Evolutionary conservation across 2,113 vertebrate genomes (phyloP).

Genomic region (Taurulus bubalis): DNA sequence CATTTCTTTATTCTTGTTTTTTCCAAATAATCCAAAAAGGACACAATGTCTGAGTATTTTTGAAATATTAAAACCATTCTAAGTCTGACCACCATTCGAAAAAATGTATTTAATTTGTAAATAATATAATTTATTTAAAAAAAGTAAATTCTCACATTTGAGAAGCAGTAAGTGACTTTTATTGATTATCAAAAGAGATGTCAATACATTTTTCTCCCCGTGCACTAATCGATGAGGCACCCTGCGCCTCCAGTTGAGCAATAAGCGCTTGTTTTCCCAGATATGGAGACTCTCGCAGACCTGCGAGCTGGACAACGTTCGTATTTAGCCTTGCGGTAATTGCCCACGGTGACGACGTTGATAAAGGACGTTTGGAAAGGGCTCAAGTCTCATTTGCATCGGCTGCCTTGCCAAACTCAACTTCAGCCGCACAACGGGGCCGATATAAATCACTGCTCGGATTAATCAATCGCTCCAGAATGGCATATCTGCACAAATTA

Average conservation of each 20-base stretch:
- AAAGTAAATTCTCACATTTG: neutral
- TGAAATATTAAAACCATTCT: neutral
- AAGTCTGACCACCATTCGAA: neutral
- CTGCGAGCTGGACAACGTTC: conserved; percentile 41
- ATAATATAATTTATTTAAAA: neutral
- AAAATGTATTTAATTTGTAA: neutral
- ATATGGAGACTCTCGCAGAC: conserved; percentile 23
- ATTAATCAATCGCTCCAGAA: conserved; percentile 69
- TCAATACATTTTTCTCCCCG: neutral
- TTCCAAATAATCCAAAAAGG: neutral
- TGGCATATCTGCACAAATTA: conserved; percentile 75
- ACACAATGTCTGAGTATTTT: neutral
- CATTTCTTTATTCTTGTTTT: neutral
- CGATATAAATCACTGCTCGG: conserved; percentile 70
- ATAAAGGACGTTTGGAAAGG: conserved; percentile 69
- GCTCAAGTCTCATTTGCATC: conserved; percentile 76
- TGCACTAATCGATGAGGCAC: neutral
- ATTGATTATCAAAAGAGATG: neutral
- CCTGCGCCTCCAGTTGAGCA: neutral
- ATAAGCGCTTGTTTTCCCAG: neutral
- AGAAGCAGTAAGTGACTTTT: neutral
- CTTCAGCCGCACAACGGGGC: conserved; percentile 40
- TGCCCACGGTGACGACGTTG: conserved; percentile 66
- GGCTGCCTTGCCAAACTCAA: conserved; percentile 67
- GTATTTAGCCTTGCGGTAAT: conserved; percentile 66